Evolutionary conservation across 1,140 invertebrate genomes (phyloP), one percentile per base, ranked within the genome.

Genomic region (Homarus americanus): DNA sequence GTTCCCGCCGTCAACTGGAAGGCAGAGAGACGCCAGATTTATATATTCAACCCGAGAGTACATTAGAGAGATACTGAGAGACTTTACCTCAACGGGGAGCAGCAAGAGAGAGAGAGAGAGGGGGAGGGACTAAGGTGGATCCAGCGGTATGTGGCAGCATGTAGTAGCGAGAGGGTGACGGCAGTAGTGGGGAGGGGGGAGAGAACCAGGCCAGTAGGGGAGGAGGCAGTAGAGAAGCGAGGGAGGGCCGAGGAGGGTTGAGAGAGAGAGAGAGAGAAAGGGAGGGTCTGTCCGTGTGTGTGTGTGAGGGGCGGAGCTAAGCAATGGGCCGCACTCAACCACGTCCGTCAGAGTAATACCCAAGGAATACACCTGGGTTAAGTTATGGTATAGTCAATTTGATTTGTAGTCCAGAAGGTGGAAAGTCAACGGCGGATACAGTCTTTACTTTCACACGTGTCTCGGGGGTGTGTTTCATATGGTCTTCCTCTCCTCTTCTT

Each of bases 331-430:
- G 84, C 91, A 91, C 84, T 91, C 91, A 87, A 76, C 84, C 91
- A 63, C 82, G 91, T 91, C 84, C 84, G 84, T 91, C 90, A 91
- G 87, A 87, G 87, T 91, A 91, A 91, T 91, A 91, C 91, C 91
- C 91, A 72, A 75, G 84, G 84, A 91, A 91, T 91, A 87, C 91
- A 91, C 91, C 87, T 78, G 66, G 79, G 32, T 78, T 87, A 73
- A 91, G 82, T 91, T 91, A 91, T 87, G 91, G 83, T 87, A 83
- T 91, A 91, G 91, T 91, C 91, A 87, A 91, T 91, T 91, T 91
- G 91, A 91, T 91, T 91, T 91, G 91, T 91, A 82, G 84, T n/a
- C 79, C 36, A 82, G 84, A 87, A n/a, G 84, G 91, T 72, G 87
- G 91, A 91, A 91, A 91, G 91, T 91, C 84, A 87, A 66, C 63